Evolutionary conservation across 2,888 invertebrate genomes (phyloP).

Genomic region (Parnassius orleans): DNA sequence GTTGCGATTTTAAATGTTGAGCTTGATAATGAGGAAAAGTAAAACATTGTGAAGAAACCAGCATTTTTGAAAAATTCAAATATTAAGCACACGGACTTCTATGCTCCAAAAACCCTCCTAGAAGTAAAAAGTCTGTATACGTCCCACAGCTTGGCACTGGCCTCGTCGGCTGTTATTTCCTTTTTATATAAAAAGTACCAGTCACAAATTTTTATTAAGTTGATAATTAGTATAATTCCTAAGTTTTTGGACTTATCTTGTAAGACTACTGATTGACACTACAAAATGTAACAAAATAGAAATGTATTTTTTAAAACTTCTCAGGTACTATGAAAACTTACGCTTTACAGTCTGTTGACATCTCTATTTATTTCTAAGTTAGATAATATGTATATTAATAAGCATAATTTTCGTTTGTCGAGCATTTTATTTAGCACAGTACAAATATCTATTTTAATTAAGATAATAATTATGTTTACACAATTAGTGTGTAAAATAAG

Average conservation of each 20-base stretch:
- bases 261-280: too few species aligned
- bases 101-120: too few species aligned
- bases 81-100: too few species aligned
- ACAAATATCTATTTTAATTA: constrained; percentile 21
- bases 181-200: neutral
- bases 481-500: constrained; percentile 5
- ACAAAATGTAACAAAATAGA: too few species aligned
- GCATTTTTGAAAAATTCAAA: too few species aligned
- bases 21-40: too few species aligned
- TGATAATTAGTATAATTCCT: neutral
- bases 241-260: too few species aligned
- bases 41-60: too few species aligned
- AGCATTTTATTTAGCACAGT: constrained; percentile 23
- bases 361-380: neutral
- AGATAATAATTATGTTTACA: constrained; percentile 6
- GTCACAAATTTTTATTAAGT: constrained; percentile 10
- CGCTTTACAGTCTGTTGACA: neutral
- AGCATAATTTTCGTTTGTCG: constrained; percentile 19
- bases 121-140: too few species aligned
- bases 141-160: too few species aligned
- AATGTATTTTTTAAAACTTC: neutral
- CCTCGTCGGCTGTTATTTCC: too few species aligned
- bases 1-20: too few species aligned
- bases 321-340: neutral
- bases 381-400: constrained; percentile 5